These are phyloP conservation scores for Blennius ocellaris DNA, from an alignment of 2,113 vertebrate genomes.

Conservation along the genomic window DNA sequence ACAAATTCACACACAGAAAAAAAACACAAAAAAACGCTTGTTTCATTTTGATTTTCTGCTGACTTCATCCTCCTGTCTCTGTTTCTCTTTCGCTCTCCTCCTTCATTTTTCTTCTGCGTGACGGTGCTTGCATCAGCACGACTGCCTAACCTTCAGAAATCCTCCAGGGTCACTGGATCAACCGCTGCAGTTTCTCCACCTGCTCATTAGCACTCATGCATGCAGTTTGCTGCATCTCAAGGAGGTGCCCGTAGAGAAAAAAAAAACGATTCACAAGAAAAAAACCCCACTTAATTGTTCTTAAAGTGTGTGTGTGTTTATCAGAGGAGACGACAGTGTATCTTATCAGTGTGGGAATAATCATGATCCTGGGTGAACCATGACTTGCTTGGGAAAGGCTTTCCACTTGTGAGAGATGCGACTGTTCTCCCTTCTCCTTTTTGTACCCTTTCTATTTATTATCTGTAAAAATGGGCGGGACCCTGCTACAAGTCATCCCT, in stretches of 20 bases:
- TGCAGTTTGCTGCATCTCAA: neutral
- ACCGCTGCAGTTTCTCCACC: slow-evolving; percentile 18
- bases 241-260: neutral
- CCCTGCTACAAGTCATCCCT: too few species aligned
- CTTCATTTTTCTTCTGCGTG: neutral
- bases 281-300: too few species aligned
- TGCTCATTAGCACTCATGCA: slow-evolving; percentile 4
- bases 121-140: slow-evolving; percentile 25
- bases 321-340: neutral
- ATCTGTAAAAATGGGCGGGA: too few species aligned
- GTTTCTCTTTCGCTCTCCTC: slow-evolving; percentile 20
- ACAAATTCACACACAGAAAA: neutral
- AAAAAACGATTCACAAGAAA: too few species aligned
- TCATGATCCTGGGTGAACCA: slow-evolving; percentile 1
- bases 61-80: slow-evolving; percentile 1
- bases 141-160: slow-evolving; percentile 35
- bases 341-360: slow-evolving; percentile 67
- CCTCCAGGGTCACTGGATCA: slow-evolving; percentile 5
- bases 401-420: neutral
- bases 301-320: neutral
- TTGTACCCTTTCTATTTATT: too few species aligned
- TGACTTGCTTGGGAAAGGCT: slow-evolving; percentile 24
- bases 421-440: too few species aligned
- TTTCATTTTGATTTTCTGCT: neutral
- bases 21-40: neutral